Conservation (phyloP, 2,113 vertebrate genomes). For the Charadrius vociferus region DNA sequence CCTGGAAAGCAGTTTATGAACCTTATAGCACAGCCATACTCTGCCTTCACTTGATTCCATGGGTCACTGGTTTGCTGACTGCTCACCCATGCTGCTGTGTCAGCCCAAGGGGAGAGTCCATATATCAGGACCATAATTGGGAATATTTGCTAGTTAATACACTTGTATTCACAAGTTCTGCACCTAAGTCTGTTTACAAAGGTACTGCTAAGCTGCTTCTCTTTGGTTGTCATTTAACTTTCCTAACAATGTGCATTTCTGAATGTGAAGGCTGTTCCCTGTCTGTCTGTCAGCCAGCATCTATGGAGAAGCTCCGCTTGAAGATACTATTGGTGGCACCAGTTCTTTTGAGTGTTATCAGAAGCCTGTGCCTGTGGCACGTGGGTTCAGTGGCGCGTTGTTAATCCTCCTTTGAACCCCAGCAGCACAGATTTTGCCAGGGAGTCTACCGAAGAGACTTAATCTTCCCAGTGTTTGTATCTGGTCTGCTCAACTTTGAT, state of each 20-base stretch:
- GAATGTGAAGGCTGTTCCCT: neutral
- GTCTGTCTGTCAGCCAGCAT: neutral
- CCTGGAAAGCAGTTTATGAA: neutral
- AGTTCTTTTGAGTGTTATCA: neutral
- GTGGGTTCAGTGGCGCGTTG: neutral
- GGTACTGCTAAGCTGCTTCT: neutral
- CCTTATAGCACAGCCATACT: neutral
- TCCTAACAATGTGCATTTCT: rapidly evolving
- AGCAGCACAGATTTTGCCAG: neutral
- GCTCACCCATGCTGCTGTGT: rapidly evolving
- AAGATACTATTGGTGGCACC: neutral
- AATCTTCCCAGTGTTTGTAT: neutral
- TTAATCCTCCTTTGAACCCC: neutral
- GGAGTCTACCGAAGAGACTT: neutral
- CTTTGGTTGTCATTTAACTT: neutral
- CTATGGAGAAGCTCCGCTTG: neutral
- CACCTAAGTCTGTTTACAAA: neutral
- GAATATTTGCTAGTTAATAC: neutral
- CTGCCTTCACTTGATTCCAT: neutral
- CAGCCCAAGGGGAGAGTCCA: neutral
- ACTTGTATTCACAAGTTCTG: rapidly evolving
- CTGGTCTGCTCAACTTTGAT: neutral
- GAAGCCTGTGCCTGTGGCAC: neutral
- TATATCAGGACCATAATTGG: neutral
- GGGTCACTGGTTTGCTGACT: rapidly evolving